Conservation (phyloP, 2,113 vertebrate species). For the Oreochromis niloticus region DNA sequence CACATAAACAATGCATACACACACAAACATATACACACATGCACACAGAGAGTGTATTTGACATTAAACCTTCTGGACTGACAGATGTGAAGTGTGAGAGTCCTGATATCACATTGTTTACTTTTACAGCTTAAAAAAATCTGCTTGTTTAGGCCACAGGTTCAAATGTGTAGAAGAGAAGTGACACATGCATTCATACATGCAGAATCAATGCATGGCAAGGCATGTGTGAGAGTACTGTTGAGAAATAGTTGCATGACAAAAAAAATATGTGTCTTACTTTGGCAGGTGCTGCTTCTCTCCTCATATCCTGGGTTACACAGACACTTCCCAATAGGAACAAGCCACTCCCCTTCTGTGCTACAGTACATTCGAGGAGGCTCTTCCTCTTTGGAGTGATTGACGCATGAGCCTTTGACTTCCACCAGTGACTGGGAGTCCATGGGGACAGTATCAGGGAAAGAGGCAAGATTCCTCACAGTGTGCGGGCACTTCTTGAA, state of each 20-base stretch:
- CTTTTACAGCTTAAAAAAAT: not conserved
- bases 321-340: conserved; percentile 96
- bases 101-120: conserved; percentile 13
- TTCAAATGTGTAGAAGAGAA: not conserved
- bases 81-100: conserved; percentile 40
- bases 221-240: not conserved
- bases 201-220: not conserved
- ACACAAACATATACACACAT: not conserved
- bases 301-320: conserved; percentile 93
- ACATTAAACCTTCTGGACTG: conserved; percentile 13
- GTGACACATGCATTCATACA: not conserved
- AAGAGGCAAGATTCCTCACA: conserved; percentile 91
- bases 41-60: not conserved
- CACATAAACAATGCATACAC: not conserved
- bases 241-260: not conserved
- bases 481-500: conserved; percentile 97
- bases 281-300: conserved; percentile 87
- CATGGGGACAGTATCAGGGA: conserved; percentile 94
- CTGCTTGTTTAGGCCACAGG: not conserved
- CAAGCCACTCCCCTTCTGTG: conserved; percentile 97
- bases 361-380: conserved; percentile 98
- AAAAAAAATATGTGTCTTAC: conserved; percentile 68
- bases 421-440: conserved; percentile 97
- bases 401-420: conserved; percentile 93
- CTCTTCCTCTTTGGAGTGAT: conserved; percentile 96